Conservation (phyloP, 53 echinoderm and acorn worm species). For the Paracentrotus lividus region DNA sequence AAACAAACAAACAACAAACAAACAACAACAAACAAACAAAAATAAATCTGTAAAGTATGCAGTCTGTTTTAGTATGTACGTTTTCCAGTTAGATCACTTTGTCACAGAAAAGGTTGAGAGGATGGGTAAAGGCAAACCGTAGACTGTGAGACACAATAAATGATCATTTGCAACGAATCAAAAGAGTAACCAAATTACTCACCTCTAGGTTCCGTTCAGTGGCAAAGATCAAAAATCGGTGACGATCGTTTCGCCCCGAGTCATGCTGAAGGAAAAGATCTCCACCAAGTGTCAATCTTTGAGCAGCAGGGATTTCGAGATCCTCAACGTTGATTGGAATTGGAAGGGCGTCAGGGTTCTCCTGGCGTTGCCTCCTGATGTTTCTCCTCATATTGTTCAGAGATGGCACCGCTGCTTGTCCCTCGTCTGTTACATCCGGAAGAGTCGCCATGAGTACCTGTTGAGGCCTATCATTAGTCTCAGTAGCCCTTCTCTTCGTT, state of each 20-base stretch:
- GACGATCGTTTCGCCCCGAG: conserved; percentile 52
- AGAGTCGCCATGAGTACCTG: conserved; percentile 46
- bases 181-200: no score
- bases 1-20: no score
- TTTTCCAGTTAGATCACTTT: no score
- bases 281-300: conserved; percentile 23
- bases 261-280: conserved; percentile 34
- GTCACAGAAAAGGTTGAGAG: no score
- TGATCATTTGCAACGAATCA: no score
- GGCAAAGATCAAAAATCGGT: conserved; percentile 43
- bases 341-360: conserved; percentile 41
- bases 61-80: no score
- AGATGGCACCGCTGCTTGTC: neutral
- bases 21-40: no score
- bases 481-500: conserved; percentile 47
- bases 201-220: neutral
- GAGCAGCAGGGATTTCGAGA: conserved; percentile 37
- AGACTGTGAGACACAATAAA: no score
- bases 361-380: conserved; percentile 36
- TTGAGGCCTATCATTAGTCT: conserved; percentile 57
- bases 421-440: conserved; percentile 34
- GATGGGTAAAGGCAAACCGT: no score
- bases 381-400: conserved; percentile 46
- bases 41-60: no score
- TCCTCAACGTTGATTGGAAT: conserved; percentile 30